Evolutionary conservation across 1,140 invertebrate species (phyloP), one percentile per base, ranked within the genome.

Genomic region (Drosophila mauritiana): DNA sequence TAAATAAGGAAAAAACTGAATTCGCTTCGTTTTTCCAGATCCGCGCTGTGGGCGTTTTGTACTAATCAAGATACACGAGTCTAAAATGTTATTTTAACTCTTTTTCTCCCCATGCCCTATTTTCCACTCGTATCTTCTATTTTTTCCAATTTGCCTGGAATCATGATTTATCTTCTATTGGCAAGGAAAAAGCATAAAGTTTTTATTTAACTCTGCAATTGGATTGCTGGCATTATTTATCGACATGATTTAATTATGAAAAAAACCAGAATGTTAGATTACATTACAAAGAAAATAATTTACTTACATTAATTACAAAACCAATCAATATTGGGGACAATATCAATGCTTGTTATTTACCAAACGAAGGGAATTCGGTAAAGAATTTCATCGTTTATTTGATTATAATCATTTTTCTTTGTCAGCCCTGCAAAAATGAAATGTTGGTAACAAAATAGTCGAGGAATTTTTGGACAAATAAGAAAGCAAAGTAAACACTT

Each of bases 361-460:
- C 11, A 37, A 40, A 54, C n/a, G 6, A 56, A 4, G n/a, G 4
- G 13, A 56, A 20, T 13, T 43, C 0, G 1, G 10, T 11, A 57
- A 43, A 31, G 36, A 27, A 40, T 51, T 39, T 48, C 34, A n/a
- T 51, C 52, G 62, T 82, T 82, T 79, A 77, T 83, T 82, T 82
- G 73, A 83, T 82, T 82, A 83, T 75, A 78, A 82, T 79, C 74
- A 82, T 83, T 82, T 74, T 79, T 83, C 63, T 46, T 53, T 82
- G 80, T 82, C 80, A 69, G 52, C 36, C 22, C n/a, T 40, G 45
- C 51, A 13, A 43, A 64, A 51, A 51, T 31, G 31, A 51, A 51
- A 55, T 55, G 36, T 31, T 22, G 2, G 11, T 34, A 72, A 57
- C 51, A 55, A 61, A 73, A 64, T 59, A 73, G 73, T 17, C 20